Conservation (phyloP, 2,888 invertebrate genomes). For the Agonopterix heracliana region DNA sequence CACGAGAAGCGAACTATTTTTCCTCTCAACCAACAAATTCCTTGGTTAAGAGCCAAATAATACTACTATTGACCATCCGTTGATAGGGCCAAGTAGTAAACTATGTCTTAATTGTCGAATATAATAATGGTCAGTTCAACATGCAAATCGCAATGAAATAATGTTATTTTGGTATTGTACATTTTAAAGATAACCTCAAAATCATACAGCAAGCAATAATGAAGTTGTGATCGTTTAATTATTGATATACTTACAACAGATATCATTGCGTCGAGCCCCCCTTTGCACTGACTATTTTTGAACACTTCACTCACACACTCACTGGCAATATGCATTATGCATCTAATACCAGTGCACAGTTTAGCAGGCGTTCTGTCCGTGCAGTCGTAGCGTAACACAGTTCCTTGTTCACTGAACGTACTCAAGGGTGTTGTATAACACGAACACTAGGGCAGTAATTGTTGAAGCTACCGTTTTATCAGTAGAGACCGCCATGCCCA, state of each 20-base stretch:
- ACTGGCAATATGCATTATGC: constrained; percentile 58
- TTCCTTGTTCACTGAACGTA: constrained; percentile 47
- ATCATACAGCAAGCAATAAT: constrained; percentile 24
- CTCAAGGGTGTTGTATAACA: constrained; percentile 48
- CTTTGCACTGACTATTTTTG: constrained; percentile 67
- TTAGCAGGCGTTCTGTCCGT: constrained; percentile 44
- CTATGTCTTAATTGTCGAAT: constrained; percentile 20
- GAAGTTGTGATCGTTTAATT: constrained; percentile 26
- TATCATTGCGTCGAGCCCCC: constrained; percentile 59
- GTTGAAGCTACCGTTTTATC: constrained; percentile 62
- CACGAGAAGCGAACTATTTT: too few relatives aligned
- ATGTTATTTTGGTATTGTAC: constrained; percentile 30
- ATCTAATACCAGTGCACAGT: constrained; percentile 50
- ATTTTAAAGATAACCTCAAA: constrained; percentile 67
- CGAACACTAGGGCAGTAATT: constrained; percentile 49
- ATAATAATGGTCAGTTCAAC: constrained; percentile 17
- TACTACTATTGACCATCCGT: constrained; percentile 24
- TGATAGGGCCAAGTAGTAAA: constrained; percentile 26
- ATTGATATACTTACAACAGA: constrained; percentile 52
- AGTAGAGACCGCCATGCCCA: constrained; percentile 64
- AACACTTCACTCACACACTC: constrained; percentile 57
- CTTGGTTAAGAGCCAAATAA: constrained; percentile 37
- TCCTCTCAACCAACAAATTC: constrained; percentile 17
- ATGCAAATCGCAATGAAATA: constrained; percentile 15
- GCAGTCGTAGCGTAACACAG: constrained; percentile 40